Conservation (phyloP, 1,140 invertebrate species). For the Atta cephalotes region DNA sequence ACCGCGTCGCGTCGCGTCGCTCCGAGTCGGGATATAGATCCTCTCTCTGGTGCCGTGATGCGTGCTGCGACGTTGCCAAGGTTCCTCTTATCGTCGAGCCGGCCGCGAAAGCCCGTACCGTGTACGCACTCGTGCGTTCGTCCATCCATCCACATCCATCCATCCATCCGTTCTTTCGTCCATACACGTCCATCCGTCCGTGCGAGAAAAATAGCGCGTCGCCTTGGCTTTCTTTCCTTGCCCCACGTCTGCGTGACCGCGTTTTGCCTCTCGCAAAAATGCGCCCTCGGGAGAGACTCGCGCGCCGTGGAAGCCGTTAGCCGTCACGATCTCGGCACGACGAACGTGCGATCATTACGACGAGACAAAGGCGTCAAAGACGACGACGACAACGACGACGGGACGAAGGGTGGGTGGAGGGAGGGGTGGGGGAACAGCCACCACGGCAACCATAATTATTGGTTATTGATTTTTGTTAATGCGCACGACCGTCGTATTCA, state of each 20-base stretch:
- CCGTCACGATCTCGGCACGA: constrained; percentile 17
- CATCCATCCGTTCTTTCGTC: constrained; percentile 38
- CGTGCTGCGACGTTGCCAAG: constrained; percentile 76
- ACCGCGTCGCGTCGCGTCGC: not conserved
- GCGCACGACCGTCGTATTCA: constrained; percentile 55
- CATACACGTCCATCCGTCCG: constrained; percentile 12
- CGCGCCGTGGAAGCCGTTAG: not conserved
- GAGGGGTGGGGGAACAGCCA: not conserved
- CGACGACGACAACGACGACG: not conserved
- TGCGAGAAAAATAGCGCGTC: constrained; percentile 82
- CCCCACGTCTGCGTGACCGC: constrained; percentile 57
- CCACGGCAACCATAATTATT: constrained; percentile 59
- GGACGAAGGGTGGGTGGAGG: not conserved
- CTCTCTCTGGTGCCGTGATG: constrained; percentile 51
- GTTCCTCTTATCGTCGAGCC: constrained; percentile 45
- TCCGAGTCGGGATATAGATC: constrained; percentile 78
- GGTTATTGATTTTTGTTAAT: constrained; percentile 65
- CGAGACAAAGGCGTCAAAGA: constrained; percentile 54
- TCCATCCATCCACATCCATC: not conserved
- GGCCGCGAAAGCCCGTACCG: constrained; percentile 41
- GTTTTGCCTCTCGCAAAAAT: constrained; percentile 67
- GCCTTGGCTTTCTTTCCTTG: constrained; percentile 81
- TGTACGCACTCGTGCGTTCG: constrained; percentile 6
- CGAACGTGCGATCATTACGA: constrained; percentile 12
- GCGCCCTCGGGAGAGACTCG: constrained; percentile 37